Percentiles rank a stretch among this genome's conserved stretches.
phyloP scores from a whole-genome alignment of 2,113 vertebrate species.

The Prinia subflava region DNA sequence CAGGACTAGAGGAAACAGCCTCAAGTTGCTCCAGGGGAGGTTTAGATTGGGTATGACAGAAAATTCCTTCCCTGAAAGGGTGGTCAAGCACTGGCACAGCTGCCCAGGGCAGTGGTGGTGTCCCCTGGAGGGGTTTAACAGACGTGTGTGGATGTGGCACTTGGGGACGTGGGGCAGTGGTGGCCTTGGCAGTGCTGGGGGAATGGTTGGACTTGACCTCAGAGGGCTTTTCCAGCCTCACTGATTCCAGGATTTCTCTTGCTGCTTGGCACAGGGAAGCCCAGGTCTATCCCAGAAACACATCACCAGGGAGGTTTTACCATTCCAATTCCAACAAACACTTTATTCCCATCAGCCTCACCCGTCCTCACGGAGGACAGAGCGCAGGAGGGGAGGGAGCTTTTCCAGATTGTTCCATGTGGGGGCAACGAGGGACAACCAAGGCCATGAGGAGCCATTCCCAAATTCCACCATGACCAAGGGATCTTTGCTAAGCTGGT shows the following conservation, averaged over 20 bases:
- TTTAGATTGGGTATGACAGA: not conserved
- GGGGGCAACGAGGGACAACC: not conserved
- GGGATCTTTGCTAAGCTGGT: not conserved
- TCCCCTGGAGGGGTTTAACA: not conserved
- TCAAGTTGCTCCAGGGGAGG: not conserved
- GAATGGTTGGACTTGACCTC: rapidly evolving
- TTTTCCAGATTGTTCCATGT: not conserved
- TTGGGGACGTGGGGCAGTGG: not conserved
- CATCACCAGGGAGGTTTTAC: not conserved
- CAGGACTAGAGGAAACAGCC: not conserved
- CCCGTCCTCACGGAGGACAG: conserved; percentile 43
- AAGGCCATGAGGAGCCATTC: not conserved
- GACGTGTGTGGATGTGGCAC: rapidly evolving
- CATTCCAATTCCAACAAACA: not conserved
- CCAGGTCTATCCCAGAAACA: not conserved
- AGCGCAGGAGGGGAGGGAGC: not conserved
- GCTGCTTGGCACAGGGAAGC: not conserved
- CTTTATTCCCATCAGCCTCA: conserved; percentile 31
- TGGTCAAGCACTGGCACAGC: not conserved
- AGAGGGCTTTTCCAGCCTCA: not conserved
- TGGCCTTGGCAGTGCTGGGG: not conserved
- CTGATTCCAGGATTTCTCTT: not conserved
- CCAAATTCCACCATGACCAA: not conserved
- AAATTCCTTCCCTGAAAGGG: not conserved
- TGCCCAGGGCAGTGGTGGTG: not conserved